Evolutionary conservation across 2,888 invertebrate species (phyloP), one percentile per base, ranked within the genome.

Genomic region (Tortrix viridana): DNA sequence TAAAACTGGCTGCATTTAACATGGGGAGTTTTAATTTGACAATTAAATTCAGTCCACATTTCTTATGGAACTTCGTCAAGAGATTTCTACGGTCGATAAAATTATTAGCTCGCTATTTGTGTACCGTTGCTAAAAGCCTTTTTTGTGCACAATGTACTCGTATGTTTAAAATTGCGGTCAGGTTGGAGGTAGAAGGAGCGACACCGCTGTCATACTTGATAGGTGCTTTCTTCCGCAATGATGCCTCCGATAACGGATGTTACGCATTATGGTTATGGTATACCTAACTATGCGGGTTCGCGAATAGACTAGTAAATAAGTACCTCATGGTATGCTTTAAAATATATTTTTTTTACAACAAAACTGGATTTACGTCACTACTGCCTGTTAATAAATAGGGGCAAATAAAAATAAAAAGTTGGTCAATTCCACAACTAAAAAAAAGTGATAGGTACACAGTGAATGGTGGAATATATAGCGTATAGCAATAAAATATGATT

Each of bases 181-280:
- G 57, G 41, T 58, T 41, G 41, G 37, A 58, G 38, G 46, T 58
- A 41, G 32, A 32, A 23, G 44, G 56, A 49, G 58, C 57, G 56
- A 55, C 65, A 57, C 52, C 56, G 60, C 20, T 67, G 69, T 73
- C 71, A 69, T 71, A 71, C 67, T 56, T 69, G 70, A 71, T 70
- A 68, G 71, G 67, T 65, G 72, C 71, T 70, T 71, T 71, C 70
- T 79, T 79, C 71, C 75, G 70, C 75, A 65, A 71, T 73, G 71
- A 64, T 73, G 68, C 65, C 60, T 74, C 20, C 61, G 52, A 65
- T 73, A 77, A 75, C 74, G 70, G 75, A 67, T 55, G 58, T 46
- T 32, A 53, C 26, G 32, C 43, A 18, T 43, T 48, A 47, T 41
- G 32, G 41, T 19, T 47, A 43, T 49, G 63, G 67, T 71, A 68